These are phyloP conservation scores for Cylas formicarius DNA, from an alignment of 1,140 invertebrate genomes.

Conservation along the genomic window DNA sequence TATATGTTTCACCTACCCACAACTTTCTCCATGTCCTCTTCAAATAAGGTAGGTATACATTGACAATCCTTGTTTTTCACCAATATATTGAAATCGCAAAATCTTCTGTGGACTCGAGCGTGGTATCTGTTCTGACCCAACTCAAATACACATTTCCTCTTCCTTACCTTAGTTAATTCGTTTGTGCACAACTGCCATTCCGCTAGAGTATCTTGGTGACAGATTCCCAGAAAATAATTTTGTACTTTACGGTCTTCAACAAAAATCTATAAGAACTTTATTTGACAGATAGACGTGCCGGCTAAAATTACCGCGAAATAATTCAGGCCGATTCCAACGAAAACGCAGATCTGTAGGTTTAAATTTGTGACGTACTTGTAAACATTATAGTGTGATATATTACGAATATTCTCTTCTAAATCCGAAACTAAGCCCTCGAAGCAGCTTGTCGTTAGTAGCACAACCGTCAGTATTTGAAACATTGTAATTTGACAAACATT, in stretches of 20 bases:
- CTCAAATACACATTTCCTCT: conserved; percentile 22
- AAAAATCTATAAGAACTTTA: conserved; percentile 14
- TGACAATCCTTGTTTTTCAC: conserved; percentile 20
- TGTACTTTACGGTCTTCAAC: conserved; percentile 9
- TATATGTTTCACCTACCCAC: conserved; percentile 13
- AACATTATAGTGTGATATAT: conserved; percentile 25
- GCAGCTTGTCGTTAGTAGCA: no score
- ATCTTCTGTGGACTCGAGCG: conserved; percentile 25
- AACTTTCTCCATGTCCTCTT: conserved; percentile 22
- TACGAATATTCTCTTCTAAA: no score
- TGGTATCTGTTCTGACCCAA: conserved; percentile 17
- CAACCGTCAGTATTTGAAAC: no score
- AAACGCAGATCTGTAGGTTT: conserved; percentile 22
- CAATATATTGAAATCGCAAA: conserved; percentile 27
- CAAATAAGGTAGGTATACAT: conserved; percentile 21
- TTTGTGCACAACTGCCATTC: conserved; percentile 24
- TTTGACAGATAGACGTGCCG: neutral
- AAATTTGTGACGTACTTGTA: conserved; percentile 19
- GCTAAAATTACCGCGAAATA: conserved; percentile 26
- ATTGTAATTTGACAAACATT: no score
- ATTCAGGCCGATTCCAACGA: conserved; percentile 25
- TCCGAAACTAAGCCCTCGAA: no score
- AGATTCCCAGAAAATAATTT: conserved; percentile 27
- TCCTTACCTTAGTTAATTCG: conserved; percentile 12
- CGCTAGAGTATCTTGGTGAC: conserved; percentile 20